Evolutionary conservation across 2,113 vertebrate genomes (phyloP).

Genomic region (Gnathonemus longibarbis): DNA sequence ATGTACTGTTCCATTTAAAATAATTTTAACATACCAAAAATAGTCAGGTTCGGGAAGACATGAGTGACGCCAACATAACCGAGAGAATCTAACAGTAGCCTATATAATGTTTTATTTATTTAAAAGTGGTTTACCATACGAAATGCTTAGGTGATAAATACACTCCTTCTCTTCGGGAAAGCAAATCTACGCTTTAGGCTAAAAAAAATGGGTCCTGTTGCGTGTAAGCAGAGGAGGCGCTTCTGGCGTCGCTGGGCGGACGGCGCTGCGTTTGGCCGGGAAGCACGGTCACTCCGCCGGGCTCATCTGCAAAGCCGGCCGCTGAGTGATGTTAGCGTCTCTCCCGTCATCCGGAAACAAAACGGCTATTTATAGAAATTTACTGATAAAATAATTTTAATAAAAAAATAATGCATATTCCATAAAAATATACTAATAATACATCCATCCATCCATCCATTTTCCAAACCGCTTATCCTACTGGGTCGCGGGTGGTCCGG

Average conservation of each 20-base stretch:
- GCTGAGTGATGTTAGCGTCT: neutral
- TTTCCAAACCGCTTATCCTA: no score
- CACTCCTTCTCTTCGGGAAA: neutral
- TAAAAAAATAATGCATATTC: neutral
- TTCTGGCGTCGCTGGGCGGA: neutral
- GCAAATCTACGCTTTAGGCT: neutral
- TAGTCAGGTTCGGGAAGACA: neutral
- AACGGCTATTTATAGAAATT: neutral
- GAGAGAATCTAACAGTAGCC: neutral
- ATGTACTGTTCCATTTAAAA: neutral
- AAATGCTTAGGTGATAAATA: neutral
- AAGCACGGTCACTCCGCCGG: neutral
- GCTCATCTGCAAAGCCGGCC: neutral
- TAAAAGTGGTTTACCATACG: neutral
- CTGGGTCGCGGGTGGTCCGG: no score
- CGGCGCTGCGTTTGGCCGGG: neutral
- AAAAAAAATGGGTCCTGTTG: neutral
- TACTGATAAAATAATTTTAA: neutral
- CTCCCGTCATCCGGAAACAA: neutral
- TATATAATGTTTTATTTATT: neutral
- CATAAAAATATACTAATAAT: neutral
- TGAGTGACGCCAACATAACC: neutral
- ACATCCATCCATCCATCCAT: no score
- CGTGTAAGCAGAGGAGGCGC: neutral
- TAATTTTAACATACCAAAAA: neutral